Base-by-base conservation (phyloP, 2,797 vertebrate genomes). In the Hemibagrus guttatus region DNA sequence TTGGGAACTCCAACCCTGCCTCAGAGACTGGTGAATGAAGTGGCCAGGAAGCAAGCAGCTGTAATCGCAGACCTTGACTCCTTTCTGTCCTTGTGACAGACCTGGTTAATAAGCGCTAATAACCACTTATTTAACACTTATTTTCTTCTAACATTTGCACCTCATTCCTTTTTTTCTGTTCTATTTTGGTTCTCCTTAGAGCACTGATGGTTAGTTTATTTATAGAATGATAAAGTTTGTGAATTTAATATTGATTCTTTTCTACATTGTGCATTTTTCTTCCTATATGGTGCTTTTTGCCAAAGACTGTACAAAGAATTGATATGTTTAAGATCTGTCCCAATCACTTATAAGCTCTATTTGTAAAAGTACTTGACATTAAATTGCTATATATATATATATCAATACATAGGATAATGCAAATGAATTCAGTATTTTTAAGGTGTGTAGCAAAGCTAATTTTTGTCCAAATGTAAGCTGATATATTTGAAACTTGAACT, bases 1-100 rank as follows among this genome's bases (percentile, higher is more conserved):
- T 92, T 99, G 0, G 97, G 97, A 74, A 94, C 96, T 28, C 97
- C 98, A 0, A 97, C 96, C 3, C 93, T 99, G n/a, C 96, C 97
- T 0, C 76, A 95, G 9, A 92, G 94, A 88, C 93, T 98, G 82
- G 88, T 97, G 88, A 95, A 92, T 8, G 88, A 94, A 16, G 92
- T 97, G 9, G 95, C 93, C 13, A 97, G 96, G 87, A 94, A 91
- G 83, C 98, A 99, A 90, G 96, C 97, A 0, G 92, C 97, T 72
- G 94, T 97, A 88, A 96, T 99, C 1, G 96, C 97, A 31, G 95
- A 91, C 54, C 95, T 99, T n/a, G 95, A 97, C 21, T 92, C 92
- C 39, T 96, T 97, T 64, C 95, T 99, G 0, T 52, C 95, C 1
- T 91, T 92, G 1, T 96, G 94, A 94, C 58, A 9, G 46, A 81